Evolutionary conservation across 2,888 invertebrate species (phyloP), one percentile per base, ranked within the genome.

Genomic region (Trissolcus brochymenae): DNA sequence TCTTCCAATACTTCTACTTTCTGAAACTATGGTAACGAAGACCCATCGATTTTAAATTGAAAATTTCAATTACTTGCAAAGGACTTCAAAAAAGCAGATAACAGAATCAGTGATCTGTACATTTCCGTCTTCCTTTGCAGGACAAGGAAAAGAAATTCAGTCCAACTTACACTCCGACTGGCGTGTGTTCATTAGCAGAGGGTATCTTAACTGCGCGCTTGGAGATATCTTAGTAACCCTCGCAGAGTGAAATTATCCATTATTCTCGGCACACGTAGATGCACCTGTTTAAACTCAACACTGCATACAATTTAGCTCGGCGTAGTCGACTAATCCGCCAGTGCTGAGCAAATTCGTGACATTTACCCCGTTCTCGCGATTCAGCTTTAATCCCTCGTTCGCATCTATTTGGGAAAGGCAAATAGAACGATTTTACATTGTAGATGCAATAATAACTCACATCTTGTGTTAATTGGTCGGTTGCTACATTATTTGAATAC

Each of bases 261-360:
- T 76, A 72, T 62, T 66, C 71, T 62, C 62, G 46, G 41, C 54
- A 50, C 59, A 57, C 60, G 56, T 65, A 62, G 21, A 66, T 56
- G 59, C 66, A 72, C 61, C 57, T 71, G 76, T 71, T 76, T 67
- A 71, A 76, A 72, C 67, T 64, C 67, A 40, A 60, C 68, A 60
- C 59, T 25, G 70, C 70, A 59, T 82, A 83, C 80, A 83, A 85
- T 84, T 87, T 84, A 85, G 82, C 80, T 84, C 84, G 79, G 80
- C 71, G 59, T 66, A 80, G 73, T 64, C 70, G 51, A 74, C 81
- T 86, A 86, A 86, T 85, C 84, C 81, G 79, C 74, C 73, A 59
- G 71, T 73, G 80, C 67, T 60, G 71, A 75, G 81, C 68, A 78
- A 81, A 79, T 81, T 82, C 79, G 79, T 80, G 80, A 82, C 81